phyloP scores from a whole-genome alignment of 2,797 vertebrate species.

The Aldrovandia affinis region DNA sequence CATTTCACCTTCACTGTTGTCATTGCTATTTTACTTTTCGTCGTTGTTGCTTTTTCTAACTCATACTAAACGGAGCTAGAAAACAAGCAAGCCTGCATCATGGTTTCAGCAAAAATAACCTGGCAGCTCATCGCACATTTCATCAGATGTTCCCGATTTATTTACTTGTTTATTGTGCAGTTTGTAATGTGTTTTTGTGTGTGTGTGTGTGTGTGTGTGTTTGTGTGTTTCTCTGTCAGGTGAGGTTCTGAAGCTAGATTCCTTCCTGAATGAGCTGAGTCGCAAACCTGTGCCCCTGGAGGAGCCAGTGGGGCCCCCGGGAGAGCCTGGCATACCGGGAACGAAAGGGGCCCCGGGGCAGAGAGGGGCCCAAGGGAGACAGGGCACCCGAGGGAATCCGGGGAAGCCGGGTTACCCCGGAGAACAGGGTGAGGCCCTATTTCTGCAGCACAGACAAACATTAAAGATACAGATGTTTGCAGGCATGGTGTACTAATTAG shows the following conservation, averaged over 20 bases:
- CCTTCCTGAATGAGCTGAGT: constrained; percentile 73
- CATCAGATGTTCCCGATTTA: too few relatives aligned
- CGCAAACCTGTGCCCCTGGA: constrained; percentile 75
- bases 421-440: constrained; percentile 69
- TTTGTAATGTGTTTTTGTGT: too few relatives aligned
- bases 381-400: constrained; percentile 63
- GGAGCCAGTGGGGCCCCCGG: constrained; percentile 74
- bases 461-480: neutral
- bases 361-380: constrained; percentile 64
- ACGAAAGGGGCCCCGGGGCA: constrained; percentile 68
- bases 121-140: neutral
- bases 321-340: constrained; percentile 77
- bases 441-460: neutral
- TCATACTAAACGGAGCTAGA: too few relatives aligned
- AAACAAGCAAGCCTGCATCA: too few relatives aligned
- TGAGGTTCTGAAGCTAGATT: constrained; percentile 76
- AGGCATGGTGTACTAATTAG: neutral
- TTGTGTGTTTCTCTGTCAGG: constrained; percentile 52
- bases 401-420: constrained; percentile 77
- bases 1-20: neutral
- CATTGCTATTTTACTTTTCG: neutral
- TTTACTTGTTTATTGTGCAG: neutral
- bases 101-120: too few relatives aligned
- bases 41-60: too few relatives aligned
- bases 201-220: neutral